Evolutionary conservation across 2,113 vertebrate species (phyloP), one percentile per base, ranked within the genome.

Genomic region (Centropristis striata): DNA sequence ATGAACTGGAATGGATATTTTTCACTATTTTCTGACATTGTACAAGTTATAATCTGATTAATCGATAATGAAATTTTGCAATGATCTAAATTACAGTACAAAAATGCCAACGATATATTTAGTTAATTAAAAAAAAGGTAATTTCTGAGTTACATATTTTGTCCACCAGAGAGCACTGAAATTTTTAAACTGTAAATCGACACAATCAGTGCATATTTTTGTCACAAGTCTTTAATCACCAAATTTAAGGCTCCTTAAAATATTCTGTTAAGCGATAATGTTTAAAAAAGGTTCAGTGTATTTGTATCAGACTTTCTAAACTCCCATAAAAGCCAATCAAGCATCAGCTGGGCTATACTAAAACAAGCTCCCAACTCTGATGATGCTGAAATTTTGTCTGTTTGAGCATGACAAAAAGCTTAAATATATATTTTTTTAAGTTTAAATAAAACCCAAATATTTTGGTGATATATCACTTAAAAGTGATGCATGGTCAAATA

Each of bases 151-250:
- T 39, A 37, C 23, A 70, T 15, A 4, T 20, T 71, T 65, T 69
- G 68, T 23, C 74, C 81, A 78, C 32, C 27, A 71, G 81, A 84
- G 53, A 57, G 59, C 59, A 59, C 14, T 18, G 36, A 59, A 7
- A 42, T 58, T 16, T 41, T 37, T 18, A 51, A 18, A 20, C 10
- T 28, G n/a, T 50, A 42, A 41, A 49, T 32, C 41, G 20, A n/a
- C 21, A 1, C 2, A 6, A 0, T 54, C 23, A 27, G 60, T 23
- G 32, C 9, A 39, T 2, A 60, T 36, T 10, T 13, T 53, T 20
- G 10, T 42, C 23, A 46, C 39, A 25, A 21, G 16, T 27, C 15
- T 44, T 2, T 16, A 18, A 39, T 27, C 4, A 44, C 8, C 9
- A 27, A n/a, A 27, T 14, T 13, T 14, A 42, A 42, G 41, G 12